These are phyloP conservation scores for Actias luna DNA, from an alignment of 2,888 invertebrate genomes.

Conservation along the genomic window DNA sequence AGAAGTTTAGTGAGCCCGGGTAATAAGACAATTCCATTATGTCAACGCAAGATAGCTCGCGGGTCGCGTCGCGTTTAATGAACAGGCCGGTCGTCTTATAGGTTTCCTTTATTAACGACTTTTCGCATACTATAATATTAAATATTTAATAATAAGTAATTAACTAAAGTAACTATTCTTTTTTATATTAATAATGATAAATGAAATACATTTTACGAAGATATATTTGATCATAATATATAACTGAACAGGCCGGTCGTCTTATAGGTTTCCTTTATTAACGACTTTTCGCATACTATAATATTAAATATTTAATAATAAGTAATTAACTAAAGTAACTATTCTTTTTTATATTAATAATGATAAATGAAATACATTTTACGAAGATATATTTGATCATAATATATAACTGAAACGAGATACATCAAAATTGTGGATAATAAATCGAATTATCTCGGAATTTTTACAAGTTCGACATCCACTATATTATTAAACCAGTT, in stretches of 20 bases:
- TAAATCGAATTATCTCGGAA: too few relatives aligned
- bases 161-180: not conserved
- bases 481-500: too few relatives aligned
- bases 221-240: too few relatives aligned
- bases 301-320: not conserved
- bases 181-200: not conserved
- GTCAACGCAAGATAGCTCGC: not conserved
- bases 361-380: not conserved
- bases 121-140: not conserved
- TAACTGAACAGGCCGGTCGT: not conserved
- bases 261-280: not conserved
- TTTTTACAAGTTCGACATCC: too few relatives aligned
- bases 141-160: not conserved
- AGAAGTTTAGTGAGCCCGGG: not conserved
- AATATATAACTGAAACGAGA: too few relatives aligned
- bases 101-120: not conserved
- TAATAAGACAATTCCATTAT: slow-evolving; percentile 2
- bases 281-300: not conserved
- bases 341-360: not conserved
- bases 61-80: not conserved
- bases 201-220: not conserved
- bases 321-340: not conserved
- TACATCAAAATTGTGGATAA: too few relatives aligned
- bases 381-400: too few relatives aligned
- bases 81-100: not conserved